Evolutionary conservation across 2,888 invertebrate species (phyloP), one percentile per base, ranked within the genome.

Genomic region (Apantesis nais): DNA sequence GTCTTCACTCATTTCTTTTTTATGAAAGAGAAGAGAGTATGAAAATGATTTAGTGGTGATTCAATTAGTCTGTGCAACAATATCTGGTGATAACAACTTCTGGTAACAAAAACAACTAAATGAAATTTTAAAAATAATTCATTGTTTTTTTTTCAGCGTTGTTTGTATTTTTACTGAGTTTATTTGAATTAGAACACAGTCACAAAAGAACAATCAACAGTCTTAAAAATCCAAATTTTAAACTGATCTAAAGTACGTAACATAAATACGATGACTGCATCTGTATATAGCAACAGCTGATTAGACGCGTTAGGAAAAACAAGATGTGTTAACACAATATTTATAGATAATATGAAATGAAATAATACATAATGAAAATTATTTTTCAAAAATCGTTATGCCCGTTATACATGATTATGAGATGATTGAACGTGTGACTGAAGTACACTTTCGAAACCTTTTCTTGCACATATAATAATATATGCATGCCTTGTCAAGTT

Each of bases 1-100:
- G 90, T 93, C 94, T 94, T 94, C 94, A 94, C 94, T 94, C 94
- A 94, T 94, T 88, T 75, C 66, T 9, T 19, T 37, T 39, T n/a
- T 70, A 61, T 66, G 12, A n/a, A n/a, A n/a, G n/a, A 29, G 7
- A 29, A 58, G 25, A 39, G 11, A 39, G 22, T 8, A 25, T 41
- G 60, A 61, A 29, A 31, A 62, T 25, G 12, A 34, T 37, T 52
- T 48, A 22, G 48, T 52, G 48, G 48, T 52, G 22, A 52, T 52
- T 48, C n/a, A 22, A 52, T 52, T 52, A 52, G 48, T 52, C 5
- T 34, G 22, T 9, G 22, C 22, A 22, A 48, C 19, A 48, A 48
- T 19, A 52, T 22, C 48, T n/a, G 48, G n/a, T 52, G 22, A 1
- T 11, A 52, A 52, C n/a, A 52, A 52, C 11, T 8, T 39, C n/a